These are phyloP conservation scores for Alosa alosa DNA, from an alignment of 2,113 vertebrate genomes.

Conservation along the genomic window DNA sequence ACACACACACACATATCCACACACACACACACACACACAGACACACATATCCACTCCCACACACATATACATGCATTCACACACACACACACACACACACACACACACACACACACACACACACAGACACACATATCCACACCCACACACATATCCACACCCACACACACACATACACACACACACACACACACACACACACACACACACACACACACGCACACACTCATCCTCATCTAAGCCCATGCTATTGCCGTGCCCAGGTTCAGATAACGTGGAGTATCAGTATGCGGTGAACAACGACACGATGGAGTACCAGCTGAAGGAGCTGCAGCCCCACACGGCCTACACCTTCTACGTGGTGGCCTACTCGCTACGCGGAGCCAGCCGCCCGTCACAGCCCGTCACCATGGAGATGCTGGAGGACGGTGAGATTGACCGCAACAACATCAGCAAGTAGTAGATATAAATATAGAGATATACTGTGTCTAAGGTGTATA, in stretches of 20 bases:
- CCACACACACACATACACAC: no score
- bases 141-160: no score
- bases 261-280: slow-evolving; percentile 84
- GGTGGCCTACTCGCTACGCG: slow-evolving; percentile 91
- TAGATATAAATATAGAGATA: no score
- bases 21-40: no score
- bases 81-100: no score
- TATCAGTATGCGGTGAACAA: slow-evolving; percentile 98
- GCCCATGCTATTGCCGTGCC: neutral
- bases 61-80: no score
- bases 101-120: no score
- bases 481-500: neutral
- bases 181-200: neutral
- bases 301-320: slow-evolving; percentile 89
- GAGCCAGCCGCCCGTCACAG: slow-evolving; percentile 86
- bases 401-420: slow-evolving; percentile 81
- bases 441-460: no score
- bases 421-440: slow-evolving; percentile 81
- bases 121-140: no score
- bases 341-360: slow-evolving; percentile 93
- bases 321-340: slow-evolving; percentile 89
- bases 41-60: no score
- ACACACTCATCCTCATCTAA: neutral
- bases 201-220: neutral
- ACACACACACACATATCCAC: no score